Conservation (phyloP, 2,113 vertebrate genomes). For the Acrocephalus arundinaceus region DNA sequence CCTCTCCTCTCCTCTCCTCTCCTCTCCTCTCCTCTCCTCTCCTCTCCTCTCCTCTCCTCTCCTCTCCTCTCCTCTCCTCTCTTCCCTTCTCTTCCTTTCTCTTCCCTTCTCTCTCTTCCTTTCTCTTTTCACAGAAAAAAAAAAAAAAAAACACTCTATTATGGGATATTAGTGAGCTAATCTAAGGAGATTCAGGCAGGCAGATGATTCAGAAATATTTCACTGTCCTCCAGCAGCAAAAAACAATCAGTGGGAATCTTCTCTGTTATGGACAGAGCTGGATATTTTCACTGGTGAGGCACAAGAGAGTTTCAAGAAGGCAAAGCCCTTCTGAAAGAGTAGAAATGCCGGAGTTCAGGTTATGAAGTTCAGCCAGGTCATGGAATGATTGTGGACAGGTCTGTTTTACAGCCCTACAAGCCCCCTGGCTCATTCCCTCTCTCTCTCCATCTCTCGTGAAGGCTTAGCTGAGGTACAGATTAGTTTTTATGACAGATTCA, state of each 20-base stretch:
- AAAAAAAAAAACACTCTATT: background rate
- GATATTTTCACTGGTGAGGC: background rate
- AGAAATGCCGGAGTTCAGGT: background rate
- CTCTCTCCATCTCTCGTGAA: background rate
- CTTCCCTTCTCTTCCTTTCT: too few species aligned
- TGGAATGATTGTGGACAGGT: background rate
- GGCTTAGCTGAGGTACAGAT: background rate
- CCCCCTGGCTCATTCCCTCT: background rate
- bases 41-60: too few species aligned
- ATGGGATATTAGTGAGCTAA: background rate
- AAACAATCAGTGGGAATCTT: background rate
- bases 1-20: background rate
- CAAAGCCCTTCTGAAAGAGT: background rate
- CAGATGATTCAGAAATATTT: background rate
- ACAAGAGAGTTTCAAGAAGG: background rate
- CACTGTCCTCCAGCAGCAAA: background rate
- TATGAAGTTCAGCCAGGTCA: fast-evolving
- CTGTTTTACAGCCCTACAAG: background rate
- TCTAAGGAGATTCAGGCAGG: background rate
- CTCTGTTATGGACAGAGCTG: background rate
- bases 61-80: too few species aligned
- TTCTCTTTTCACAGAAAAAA: background rate
- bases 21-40: too few species aligned
- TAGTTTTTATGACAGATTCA: background rate
- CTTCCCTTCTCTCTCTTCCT: too few species aligned